These are phyloP conservation scores for Scaptomyza pallida DNA, from an alignment of 1,140 invertebrate species.

Conservation along the genomic window DNA sequence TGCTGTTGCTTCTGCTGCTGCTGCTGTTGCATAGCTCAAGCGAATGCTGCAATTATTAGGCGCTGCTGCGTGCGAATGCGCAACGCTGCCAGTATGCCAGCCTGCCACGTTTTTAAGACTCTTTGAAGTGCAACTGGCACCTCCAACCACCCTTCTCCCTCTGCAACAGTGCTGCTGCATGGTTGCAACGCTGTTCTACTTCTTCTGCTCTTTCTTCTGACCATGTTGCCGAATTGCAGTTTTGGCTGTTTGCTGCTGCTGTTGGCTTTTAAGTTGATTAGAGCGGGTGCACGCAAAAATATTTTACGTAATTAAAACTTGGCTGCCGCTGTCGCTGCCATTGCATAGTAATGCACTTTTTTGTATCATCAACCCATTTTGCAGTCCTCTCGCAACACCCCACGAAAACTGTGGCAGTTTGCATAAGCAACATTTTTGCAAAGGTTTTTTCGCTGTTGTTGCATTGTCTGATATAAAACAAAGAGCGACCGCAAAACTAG, in stretches of 20 bases:
- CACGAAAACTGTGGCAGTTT: background rate
- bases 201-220: slow-evolving; percentile 1
- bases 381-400: background rate
- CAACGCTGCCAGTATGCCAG: background rate
- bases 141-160: background rate
- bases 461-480: slow-evolving; percentile 71
- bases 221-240: slow-evolving; percentile 67
- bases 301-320: slow-evolving; percentile 82
- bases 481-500: slow-evolving; percentile 73
- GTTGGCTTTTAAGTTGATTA: slow-evolving; percentile 76
- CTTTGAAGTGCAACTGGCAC: background rate
- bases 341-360: slow-evolving; percentile 43
- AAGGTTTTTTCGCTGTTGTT: slow-evolving; percentile 32
- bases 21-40: background rate
- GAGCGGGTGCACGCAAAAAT: slow-evolving; percentile 69
- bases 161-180: slow-evolving; percentile 10
- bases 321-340: slow-evolving; percentile 51
- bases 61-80: slow-evolving; percentile 17
- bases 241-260: slow-evolving; percentile 29
- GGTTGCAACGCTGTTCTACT: slow-evolving; percentile 44
- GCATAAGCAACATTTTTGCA: slow-evolving; percentile 49
- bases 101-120: slow-evolving; percentile 54
- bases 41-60: slow-evolving; percentile 38
- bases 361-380: slow-evolving; percentile 21
- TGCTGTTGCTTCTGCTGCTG: slow-evolving; percentile 3